A percentile compares a stretch with the other conserved stretches of the same genome.
These are phyloP conservation scores for Gastrophryne carolinensis DNA, from an alignment of 2,797 vertebrate species.

Conservation along the genomic window DNA sequence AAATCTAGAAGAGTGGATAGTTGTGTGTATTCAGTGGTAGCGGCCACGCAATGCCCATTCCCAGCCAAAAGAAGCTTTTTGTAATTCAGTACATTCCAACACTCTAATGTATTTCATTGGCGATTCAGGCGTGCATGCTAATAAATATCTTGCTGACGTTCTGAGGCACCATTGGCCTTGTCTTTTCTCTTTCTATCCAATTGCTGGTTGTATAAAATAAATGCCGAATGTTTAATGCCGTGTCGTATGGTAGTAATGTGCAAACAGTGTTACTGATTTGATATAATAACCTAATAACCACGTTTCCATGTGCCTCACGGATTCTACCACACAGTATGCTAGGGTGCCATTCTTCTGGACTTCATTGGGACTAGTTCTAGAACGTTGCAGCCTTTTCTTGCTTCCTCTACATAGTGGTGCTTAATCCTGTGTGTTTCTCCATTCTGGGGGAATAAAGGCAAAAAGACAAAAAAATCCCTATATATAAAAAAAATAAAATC, in stretches of 20 bases:
- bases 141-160: constrained; percentile 63
- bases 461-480: constrained; percentile 52
- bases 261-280: constrained; percentile 74
- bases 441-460: constrained; percentile 40
- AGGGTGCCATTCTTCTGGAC: constrained; percentile 62
- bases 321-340: constrained; percentile 62
- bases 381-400: constrained; percentile 65
- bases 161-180: constrained; percentile 60
- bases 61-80: neutral
- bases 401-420: constrained; percentile 72
- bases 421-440: constrained; percentile 62
- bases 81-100: constrained; percentile 41
- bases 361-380: constrained; percentile 65
- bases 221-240: constrained; percentile 65
- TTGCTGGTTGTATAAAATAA: constrained; percentile 69
- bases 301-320: constrained; percentile 66
- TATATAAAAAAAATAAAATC: constrained; percentile 44
- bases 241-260: constrained; percentile 69
- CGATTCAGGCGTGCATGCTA: constrained; percentile 68
- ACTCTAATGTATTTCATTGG: neutral
- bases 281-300: constrained; percentile 65
- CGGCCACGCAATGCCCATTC: too few species aligned
- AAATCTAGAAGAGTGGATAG: too few species aligned
- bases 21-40: too few species aligned
- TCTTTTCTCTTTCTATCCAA: constrained; percentile 54